phyloP scores from a whole-genome alignment of 2,797 vertebrate species.

The Spatula versicolor region DNA sequence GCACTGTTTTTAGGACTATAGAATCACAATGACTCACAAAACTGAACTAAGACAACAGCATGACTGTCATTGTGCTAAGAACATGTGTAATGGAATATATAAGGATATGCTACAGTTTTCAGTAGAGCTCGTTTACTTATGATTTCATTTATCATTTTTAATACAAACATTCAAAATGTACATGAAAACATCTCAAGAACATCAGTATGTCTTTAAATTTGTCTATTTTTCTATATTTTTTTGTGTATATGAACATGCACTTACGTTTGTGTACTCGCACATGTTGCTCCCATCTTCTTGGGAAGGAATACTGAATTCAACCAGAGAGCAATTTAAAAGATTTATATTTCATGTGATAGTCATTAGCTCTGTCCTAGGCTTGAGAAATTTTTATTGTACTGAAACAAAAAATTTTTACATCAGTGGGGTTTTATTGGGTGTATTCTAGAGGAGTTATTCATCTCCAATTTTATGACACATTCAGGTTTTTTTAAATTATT shows the following conservation, averaged over 20 bases:
- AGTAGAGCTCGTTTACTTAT: background rate
- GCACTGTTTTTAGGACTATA: background rate
- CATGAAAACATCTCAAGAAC: background rate
- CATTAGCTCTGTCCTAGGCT: background rate
- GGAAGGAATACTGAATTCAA: background rate
- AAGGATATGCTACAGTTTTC: background rate
- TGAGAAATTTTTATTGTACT: conserved; percentile 14
- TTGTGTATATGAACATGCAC: background rate
- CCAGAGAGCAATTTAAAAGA: background rate
- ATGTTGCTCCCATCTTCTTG: fast-evolving
- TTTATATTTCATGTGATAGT: background rate
- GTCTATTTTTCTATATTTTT: background rate
- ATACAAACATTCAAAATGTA: background rate
- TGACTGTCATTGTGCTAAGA: background rate
- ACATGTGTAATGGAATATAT: too few species aligned
- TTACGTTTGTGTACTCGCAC: background rate
- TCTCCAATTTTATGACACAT: background rate
- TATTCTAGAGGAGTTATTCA: background rate
- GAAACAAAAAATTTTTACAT: background rate
- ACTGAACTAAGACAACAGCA: fast-evolving
- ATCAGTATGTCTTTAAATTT: background rate
- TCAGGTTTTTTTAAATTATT: background rate
- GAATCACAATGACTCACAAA: background rate
- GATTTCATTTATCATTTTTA: background rate
- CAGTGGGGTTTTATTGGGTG: background rate